These are phyloP conservation scores for Hoplostethus atlanticus DNA, from an alignment of 2,797 vertebrate species.

Conservation along the genomic window DNA sequence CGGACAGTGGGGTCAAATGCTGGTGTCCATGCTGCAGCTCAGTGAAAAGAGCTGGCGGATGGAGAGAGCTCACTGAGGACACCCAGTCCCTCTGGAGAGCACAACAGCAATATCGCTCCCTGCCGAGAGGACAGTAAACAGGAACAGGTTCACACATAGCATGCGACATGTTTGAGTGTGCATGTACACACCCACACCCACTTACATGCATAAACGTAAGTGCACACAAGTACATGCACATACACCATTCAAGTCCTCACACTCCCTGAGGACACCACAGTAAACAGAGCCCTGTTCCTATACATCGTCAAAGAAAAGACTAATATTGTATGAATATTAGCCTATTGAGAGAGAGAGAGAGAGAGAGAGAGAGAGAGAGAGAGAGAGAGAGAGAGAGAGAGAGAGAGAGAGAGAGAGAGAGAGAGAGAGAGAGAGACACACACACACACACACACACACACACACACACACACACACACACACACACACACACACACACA, in stretches of 20 bases:
- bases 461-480: too few species aligned
- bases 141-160: conserved; percentile 51
- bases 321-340: conserved; percentile 38
- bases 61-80: conserved; percentile 66
- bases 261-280: conserved; percentile 35
- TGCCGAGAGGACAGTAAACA: conserved; percentile 36
- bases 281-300: conserved; percentile 44
- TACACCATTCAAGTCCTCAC: conserved; percentile 23
- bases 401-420: too few species aligned
- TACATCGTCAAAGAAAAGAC: conserved; percentile 7
- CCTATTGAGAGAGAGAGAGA: too few species aligned
- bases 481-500: too few species aligned
- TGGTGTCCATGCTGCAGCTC: conserved; percentile 42
- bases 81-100: conserved; percentile 30
- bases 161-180: conserved; percentile 23
- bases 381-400: too few species aligned
- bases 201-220: background rate
- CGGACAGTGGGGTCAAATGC: conserved; percentile 60
- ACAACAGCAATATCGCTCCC: conserved; percentile 38
- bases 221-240: conserved; percentile 11
- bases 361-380: too few species aligned
- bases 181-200: background rate
- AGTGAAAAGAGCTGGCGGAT: conserved; percentile 62
- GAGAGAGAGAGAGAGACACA: too few species aligned
- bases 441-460: too few species aligned